Percentiles rank a stretch among this genome's conserved stretches.
Conservation (phyloP, 2,797 vertebrate genomes). For the Eulemur albifrons region DNA sequence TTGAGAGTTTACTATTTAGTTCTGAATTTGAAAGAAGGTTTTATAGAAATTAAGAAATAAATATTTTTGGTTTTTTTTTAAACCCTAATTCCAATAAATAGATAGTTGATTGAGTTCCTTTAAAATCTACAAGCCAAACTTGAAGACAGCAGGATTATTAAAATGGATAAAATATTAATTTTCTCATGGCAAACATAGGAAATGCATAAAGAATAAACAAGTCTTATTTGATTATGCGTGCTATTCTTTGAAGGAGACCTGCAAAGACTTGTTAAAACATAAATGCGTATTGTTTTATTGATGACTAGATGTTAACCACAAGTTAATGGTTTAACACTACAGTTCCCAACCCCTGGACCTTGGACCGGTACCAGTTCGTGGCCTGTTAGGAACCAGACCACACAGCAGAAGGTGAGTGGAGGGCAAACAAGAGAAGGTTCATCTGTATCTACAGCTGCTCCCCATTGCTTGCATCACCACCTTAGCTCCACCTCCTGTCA, state of each 20-base stretch:
- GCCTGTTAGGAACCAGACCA: no score
- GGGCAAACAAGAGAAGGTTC: no score
- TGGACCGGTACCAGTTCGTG: no score
- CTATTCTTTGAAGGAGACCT: neutral
- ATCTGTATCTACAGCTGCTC: no score
- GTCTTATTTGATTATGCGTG: neutral
- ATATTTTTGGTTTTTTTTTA: neutral
- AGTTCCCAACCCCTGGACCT: no score
- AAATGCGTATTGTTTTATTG: neutral
- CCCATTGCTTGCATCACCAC: no score
- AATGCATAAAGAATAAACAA: neutral
- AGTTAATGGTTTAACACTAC: neutral
- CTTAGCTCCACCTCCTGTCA: no score
- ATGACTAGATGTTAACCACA: neutral
- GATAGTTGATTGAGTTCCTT: neutral
- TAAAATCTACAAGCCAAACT: neutral
- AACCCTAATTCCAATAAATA: neutral
- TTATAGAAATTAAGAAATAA: constrained; percentile 39
- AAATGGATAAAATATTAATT: neutral
- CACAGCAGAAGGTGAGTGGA: no score
- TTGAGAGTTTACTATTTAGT: constrained; percentile 31
- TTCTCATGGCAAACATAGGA: neutral
- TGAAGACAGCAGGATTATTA: neutral
- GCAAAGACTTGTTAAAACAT: neutral
- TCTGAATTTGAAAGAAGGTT: neutral